These are phyloP conservation scores for Terrapene triunguis DNA, from an alignment of 2,113 vertebrate genomes.

Conservation along the genomic window DNA sequence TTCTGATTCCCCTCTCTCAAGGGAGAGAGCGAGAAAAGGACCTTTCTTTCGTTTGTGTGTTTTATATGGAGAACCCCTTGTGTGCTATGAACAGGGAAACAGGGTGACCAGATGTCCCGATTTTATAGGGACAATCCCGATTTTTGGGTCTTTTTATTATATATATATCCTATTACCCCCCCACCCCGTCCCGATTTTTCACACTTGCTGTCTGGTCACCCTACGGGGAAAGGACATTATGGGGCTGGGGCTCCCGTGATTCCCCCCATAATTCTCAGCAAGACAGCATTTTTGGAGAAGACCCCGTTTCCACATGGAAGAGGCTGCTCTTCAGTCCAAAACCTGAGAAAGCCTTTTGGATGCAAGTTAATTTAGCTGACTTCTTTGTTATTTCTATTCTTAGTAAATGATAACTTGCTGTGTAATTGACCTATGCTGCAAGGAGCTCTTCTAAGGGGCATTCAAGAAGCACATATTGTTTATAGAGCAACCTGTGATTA, in stretches of 20 bases:
- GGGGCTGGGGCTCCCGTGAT: too few species aligned
- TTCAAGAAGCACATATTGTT: conserved; percentile 59
- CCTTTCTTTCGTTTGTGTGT: neutral
- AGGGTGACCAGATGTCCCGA: too few species aligned
- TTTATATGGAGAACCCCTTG: conserved; percentile 44
- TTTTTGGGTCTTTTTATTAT: too few species aligned
- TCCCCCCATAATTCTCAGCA: neutral
- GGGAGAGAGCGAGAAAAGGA: neutral
- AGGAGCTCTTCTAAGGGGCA: conserved; percentile 57
- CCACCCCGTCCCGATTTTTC: too few species aligned
- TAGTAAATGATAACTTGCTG: conserved; percentile 64
- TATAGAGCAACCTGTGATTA: conserved; percentile 64
- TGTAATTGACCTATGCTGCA: conserved; percentile 58
- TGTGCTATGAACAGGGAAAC: neutral
- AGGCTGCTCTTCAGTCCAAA: conserved; percentile 23
- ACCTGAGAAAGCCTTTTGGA: conserved; percentile 63
- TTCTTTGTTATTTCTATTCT: conserved; percentile 46
- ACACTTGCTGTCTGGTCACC: too few species aligned
- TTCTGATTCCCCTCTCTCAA: neutral
- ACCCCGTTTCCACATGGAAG: neutral
- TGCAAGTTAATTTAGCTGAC: conserved; percentile 57
- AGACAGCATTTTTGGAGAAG: conserved; percentile 22
- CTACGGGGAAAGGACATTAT: neutral
- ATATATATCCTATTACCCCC: too few species aligned
- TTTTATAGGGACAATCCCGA: too few species aligned